These are phyloP conservation scores for Genyomyrus donnyi DNA, from an alignment of 2,113 vertebrate genomes.

Conservation along the genomic window DNA sequence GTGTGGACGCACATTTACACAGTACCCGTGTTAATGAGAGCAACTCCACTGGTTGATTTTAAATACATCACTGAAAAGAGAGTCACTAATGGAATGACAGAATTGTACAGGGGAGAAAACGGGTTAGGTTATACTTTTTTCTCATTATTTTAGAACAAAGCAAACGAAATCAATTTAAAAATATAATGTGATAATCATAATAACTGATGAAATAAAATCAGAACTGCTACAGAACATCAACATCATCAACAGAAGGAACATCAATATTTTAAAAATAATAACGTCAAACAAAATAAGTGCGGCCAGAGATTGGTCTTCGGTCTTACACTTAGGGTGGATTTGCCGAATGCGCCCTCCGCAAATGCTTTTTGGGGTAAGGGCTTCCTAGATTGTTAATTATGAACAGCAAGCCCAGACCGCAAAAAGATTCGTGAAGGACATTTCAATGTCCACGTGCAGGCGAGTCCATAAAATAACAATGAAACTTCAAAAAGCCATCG, in stretches of 20 bases:
- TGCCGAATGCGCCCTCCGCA: constrained; percentile 84
- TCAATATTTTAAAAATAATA: not conserved
- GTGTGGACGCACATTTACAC: not conserved
- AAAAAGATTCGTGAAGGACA: constrained; percentile 98
- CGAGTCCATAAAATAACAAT: constrained; percentile 37
- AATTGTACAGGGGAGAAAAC: not conserved
- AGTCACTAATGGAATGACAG: not conserved
- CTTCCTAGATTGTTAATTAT: constrained; percentile 93
- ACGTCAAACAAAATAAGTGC: constrained; percentile 6
- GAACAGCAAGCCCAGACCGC: constrained; percentile 99
- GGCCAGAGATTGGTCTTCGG: constrained; percentile 17
- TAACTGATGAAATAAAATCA: not conserved
- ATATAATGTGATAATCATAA: not conserved
- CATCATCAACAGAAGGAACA: not conserved
- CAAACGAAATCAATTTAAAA: not conserved
- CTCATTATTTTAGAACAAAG: constrained; percentile 5
- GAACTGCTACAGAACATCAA: not conserved
- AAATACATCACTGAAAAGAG: constrained; percentile 2
- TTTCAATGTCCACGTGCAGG: constrained; percentile 57
- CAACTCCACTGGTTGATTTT: not conserved
- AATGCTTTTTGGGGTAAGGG: constrained; percentile 99
- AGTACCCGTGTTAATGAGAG: not conserved
- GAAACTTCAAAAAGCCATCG: constrained; percentile 37
- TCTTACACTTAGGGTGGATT: constrained; percentile 38
- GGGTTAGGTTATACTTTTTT: not conserved